These are phyloP conservation scores for Xylocampa areola DNA, from an alignment of 2,888 invertebrate genomes.

Conservation along the genomic window DNA sequence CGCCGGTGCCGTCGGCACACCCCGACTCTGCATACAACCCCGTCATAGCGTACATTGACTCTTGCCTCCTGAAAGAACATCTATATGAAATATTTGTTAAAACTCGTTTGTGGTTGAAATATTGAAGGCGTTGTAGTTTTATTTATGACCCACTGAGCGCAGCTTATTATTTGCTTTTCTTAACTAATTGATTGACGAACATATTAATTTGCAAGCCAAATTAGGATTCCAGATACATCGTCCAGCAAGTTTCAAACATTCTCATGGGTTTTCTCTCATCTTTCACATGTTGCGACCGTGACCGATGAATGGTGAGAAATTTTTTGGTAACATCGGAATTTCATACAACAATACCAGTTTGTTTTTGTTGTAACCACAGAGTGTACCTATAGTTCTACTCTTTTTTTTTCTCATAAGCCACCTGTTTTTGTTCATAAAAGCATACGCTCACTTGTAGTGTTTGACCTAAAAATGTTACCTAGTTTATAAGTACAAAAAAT, in stretches of 20 bases:
- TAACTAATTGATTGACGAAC: not conserved
- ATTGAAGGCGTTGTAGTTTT: no score
- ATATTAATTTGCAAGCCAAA: no score
- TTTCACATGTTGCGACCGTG: not conserved
- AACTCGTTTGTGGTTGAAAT: no score
- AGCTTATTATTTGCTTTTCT: no score
- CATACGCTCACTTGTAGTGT: no score
- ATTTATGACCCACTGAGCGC: no score
- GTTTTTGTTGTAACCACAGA: not conserved
- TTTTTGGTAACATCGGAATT: slow-evolving; percentile 5
- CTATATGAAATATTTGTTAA: slow-evolving; percentile 12
- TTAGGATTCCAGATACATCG: not conserved
- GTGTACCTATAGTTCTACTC: no score
- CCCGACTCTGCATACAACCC: slow-evolving; percentile 94
- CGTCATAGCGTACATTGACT: slow-evolving; percentile 97
- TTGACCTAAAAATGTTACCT: no score
- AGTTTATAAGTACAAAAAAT: no score
- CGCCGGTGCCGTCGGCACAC: slow-evolving; percentile 89
- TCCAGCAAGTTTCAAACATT: slow-evolving; percentile 3
- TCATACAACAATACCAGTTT: not conserved
- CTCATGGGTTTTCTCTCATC: not conserved
- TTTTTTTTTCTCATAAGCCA: no score
- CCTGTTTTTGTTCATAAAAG: no score
- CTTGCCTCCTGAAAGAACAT: slow-evolving; percentile 92
- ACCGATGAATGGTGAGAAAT: slow-evolving; percentile 9